A percentile compares a stretch with the other conserved stretches of the same genome.
Evolutionary conservation across 2,113 vertebrate species (phyloP).

Genomic region (Bolborhynchus lineola): DNA sequence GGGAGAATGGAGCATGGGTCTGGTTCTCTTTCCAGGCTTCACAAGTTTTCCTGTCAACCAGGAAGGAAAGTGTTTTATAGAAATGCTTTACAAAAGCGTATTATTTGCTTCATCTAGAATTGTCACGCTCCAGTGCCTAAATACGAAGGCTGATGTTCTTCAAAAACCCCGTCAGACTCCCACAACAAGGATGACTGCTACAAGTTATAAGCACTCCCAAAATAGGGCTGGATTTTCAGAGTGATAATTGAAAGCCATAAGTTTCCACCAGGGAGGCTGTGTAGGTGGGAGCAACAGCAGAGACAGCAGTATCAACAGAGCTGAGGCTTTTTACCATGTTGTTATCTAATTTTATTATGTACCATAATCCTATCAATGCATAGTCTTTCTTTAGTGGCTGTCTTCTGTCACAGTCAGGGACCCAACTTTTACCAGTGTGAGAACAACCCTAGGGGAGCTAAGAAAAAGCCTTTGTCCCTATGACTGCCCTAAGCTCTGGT

Average conservation of each 20-base stretch:
- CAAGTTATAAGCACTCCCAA: constrained; percentile 4
- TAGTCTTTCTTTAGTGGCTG: neutral
- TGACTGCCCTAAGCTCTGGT: neutral
- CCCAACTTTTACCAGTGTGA: neutral
- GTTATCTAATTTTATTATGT: neutral
- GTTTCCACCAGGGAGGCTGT: constrained; percentile 26
- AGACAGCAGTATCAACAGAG: constrained; percentile 29
- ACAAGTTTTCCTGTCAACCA: neutral
- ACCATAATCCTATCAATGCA: neutral
- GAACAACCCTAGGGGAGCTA: neutral
- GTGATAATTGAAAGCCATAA: constrained; percentile 52
- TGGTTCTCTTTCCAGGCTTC: neutral
- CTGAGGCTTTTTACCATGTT: neutral
- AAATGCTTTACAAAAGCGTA: neutral
- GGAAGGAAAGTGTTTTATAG: neutral
- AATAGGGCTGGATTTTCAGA: constrained; percentile 52
- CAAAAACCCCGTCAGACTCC: neutral
- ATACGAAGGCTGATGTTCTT: neutral
- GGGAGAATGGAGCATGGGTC: neutral
- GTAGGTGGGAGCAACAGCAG: constrained; percentile 34
- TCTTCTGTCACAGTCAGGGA: neutral
- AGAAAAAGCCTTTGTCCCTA: neutral
- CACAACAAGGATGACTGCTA: neutral
- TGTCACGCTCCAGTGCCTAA: neutral
- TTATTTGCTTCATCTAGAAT: neutral